Conservation (phyloP, 2,888 invertebrate genomes). For the Volucella inflata region DNA sequence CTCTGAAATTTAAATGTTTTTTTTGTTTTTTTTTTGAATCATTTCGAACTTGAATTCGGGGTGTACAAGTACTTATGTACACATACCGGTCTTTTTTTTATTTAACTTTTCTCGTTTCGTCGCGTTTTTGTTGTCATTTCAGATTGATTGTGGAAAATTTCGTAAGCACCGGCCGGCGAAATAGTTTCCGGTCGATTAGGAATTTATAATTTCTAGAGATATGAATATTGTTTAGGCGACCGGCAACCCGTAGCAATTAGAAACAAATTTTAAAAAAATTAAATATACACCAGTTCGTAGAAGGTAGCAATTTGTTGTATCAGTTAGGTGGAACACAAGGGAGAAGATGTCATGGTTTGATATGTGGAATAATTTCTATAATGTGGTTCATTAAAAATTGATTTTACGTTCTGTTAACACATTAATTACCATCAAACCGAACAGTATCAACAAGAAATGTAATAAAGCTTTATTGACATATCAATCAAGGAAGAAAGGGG, state of each 20-base stretch:
- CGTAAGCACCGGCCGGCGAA: slow-evolving; percentile 39
- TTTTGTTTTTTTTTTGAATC: neutral
- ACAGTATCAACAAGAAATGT: too few relatives aligned
- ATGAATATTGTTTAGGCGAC: neutral
- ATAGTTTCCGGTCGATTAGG: slow-evolving; percentile 55
- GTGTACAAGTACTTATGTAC: neutral
- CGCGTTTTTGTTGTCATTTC: slow-evolving; percentile 7
- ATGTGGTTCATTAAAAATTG: slow-evolving; percentile 13
- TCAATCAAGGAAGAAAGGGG: too few relatives aligned
- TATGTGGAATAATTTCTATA: slow-evolving; percentile 17
- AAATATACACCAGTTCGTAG: neutral
- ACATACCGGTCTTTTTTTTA: neutral
- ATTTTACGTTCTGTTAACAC: neutral
- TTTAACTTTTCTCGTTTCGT: neutral
- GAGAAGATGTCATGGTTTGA: neutral
- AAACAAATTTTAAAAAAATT: neutral
- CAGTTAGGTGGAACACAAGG: slow-evolving; percentile 3
- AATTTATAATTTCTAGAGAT: slow-evolving; percentile 20
- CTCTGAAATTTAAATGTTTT: slow-evolving; percentile 9
- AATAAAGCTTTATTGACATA: too few relatives aligned
- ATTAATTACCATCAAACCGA: too few relatives aligned
- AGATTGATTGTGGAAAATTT: slow-evolving; percentile 13
- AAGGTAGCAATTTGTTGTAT: slow-evolving; percentile 1
- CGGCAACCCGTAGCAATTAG: neutral
- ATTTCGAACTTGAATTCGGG: slow-evolving; percentile 21